phyloP scores from a whole-genome alignment of 2,797 vertebrate species.

The Sarcophilus harrisii region DNA sequence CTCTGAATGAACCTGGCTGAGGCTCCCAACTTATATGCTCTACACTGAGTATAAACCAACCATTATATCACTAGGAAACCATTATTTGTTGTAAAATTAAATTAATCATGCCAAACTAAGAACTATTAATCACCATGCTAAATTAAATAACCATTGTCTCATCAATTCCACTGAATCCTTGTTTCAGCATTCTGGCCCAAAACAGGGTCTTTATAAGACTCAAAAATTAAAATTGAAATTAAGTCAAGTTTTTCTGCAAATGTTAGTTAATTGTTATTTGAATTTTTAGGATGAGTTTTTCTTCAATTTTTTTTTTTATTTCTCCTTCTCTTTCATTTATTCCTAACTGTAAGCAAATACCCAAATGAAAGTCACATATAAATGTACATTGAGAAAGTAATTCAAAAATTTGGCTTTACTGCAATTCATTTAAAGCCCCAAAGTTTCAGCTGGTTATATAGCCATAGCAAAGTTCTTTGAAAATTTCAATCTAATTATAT shows the following conservation, averaged over 20 bases:
- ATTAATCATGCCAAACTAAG: too few relatives aligned
- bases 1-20: too few relatives aligned
- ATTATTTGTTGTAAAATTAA: too few relatives aligned
- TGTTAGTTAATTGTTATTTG: background rate
- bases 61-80: too few relatives aligned
- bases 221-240: too few relatives aligned
- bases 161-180: too few relatives aligned
- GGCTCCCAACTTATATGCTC: too few relatives aligned
- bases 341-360: accelerated
- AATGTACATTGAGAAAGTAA: accelerated
- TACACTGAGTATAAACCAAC: too few relatives aligned
- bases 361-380: accelerated
- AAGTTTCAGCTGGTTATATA: accelerated
- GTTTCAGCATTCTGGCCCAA: too few relatives aligned
- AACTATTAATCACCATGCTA: too few relatives aligned
- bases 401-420: accelerated
- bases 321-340: too few relatives aligned
- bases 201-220: background rate
- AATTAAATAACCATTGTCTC: too few relatives aligned
- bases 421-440: background rate
- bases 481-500: background rate
- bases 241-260: accelerated
- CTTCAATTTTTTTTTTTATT: background rate
- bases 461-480: background rate
- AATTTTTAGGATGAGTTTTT: background rate